Percentiles rank a stretch among this genome's conserved stretches.
Conservation (phyloP, 2,888 invertebrate genomes). For the Teleogryllus oceanicus region DNA sequence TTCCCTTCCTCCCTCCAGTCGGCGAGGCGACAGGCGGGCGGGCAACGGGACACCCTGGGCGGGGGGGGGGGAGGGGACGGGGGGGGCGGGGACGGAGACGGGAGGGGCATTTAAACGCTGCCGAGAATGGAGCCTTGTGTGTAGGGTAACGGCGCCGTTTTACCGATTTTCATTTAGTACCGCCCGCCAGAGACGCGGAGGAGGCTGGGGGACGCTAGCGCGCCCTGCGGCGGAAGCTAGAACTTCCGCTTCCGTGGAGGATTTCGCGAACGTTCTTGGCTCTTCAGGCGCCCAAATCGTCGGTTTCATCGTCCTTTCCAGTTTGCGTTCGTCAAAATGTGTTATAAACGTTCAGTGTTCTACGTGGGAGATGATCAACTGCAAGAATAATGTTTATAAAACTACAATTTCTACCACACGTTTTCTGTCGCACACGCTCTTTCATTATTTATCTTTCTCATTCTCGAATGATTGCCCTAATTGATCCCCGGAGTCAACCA, state of each 20-base stretch:
- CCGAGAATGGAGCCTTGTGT: slow-evolving; percentile 1
- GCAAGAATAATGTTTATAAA: too few species aligned
- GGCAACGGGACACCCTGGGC: neutral
- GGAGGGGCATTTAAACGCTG: slow-evolving; percentile 5
- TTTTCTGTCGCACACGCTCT: too few species aligned
- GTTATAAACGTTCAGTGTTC: too few species aligned
- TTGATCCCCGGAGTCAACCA: too few species aligned
- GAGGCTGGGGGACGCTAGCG: neutral
- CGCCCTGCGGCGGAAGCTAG: neutral
- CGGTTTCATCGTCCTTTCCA: too few species aligned
- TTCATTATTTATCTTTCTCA: too few species aligned
- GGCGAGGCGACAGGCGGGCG: neutral
- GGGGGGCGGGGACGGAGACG: neutral
- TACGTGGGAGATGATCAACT: too few species aligned
- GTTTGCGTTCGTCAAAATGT: too few species aligned
- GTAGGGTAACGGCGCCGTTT: neutral
- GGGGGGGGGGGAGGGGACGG: neutral
- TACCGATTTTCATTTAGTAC: slow-evolving; percentile 18
- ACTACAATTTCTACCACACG: too few species aligned
- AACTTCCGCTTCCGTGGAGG: neutral
- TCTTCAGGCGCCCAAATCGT: too few species aligned
- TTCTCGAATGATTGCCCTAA: too few species aligned
- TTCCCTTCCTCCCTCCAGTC: neutral
- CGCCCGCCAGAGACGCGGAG: neutral
- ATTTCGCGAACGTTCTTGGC: too few species aligned